Conservation (phyloP, 1,140 invertebrate genomes). For the Cherax destructor region DNA sequence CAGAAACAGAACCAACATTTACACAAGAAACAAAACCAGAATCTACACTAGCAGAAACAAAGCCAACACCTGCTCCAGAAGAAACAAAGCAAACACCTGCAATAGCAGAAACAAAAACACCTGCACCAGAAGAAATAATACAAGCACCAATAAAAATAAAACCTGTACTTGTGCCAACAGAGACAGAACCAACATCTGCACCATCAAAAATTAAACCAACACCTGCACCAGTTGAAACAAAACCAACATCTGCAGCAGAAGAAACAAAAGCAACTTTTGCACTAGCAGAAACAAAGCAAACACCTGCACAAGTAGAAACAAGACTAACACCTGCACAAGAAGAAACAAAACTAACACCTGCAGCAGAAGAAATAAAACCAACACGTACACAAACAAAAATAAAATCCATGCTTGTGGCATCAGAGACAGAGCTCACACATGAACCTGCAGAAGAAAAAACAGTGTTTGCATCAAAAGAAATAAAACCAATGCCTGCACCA, state of each 20-base stretch:
- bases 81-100: background rate
- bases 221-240: background rate
- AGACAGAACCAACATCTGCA: background rate
- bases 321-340: slow-evolving; percentile 15
- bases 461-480: background rate
- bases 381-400: background rate
- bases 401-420: slow-evolving; percentile 39
- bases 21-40: background rate
- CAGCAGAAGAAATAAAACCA: slow-evolving; percentile 13
- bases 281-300: background rate
- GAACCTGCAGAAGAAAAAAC: background rate
- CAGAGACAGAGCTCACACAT: slow-evolving; percentile 19
- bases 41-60: background rate
- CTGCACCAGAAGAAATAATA: background rate
- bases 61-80: background rate
- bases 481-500: background rate
- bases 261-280: background rate
- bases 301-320: background rate
- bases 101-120: background rate
- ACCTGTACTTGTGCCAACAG: background rate
- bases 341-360: slow-evolving; percentile 30
- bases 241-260: background rate
- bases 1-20: background rate
- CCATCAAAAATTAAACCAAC: background rate
- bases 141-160: background rate